Conservation (phyloP, 2,797 vertebrate species). For the Scomberomorus guttatus region DNA sequence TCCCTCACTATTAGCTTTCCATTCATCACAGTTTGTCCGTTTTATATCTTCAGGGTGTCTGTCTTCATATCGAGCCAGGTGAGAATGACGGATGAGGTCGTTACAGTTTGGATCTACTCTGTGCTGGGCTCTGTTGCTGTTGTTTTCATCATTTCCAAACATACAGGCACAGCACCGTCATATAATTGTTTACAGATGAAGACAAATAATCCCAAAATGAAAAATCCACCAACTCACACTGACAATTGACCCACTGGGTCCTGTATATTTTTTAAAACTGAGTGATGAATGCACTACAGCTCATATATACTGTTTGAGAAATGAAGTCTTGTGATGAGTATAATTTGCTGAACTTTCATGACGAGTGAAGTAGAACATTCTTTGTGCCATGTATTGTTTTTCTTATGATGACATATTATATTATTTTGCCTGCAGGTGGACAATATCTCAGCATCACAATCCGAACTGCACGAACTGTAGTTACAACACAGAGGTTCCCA, state of each 20-base stretch:
- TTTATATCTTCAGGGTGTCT: constrained; percentile 41
- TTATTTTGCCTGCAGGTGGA: constrained; percentile 21
- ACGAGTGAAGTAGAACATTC: constrained; percentile 18
- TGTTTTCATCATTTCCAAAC: constrained; percentile 49
- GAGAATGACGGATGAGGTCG: constrained; percentile 54
- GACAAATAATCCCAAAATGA: constrained; percentile 21
- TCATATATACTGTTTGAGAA: background rate
- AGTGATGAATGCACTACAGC: constrained; percentile 8
- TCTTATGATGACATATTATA: background rate
- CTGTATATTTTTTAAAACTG: constrained; percentile 12
- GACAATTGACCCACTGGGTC: background rate
- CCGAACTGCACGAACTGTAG: background rate
- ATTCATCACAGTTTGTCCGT: constrained; percentile 26
- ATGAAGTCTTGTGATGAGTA: background rate
- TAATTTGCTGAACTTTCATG: background rate
- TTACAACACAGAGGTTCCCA: constrained; percentile 6
- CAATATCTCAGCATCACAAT: background rate
- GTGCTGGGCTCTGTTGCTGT: background rate
- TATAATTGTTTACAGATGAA: constrained; percentile 51
- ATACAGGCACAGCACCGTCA: constrained; percentile 7
- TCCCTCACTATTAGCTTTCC: constrained; percentile 28
- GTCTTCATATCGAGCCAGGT: constrained; percentile 29
- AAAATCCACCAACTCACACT: background rate
- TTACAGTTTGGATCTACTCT: constrained; percentile 28
- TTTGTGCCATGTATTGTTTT: background rate